Percentiles rank a stretch among this genome's conserved stretches.
Conservation (phyloP, 2,888 invertebrate genomes). For the Lacanobia wlatinum region DNA sequence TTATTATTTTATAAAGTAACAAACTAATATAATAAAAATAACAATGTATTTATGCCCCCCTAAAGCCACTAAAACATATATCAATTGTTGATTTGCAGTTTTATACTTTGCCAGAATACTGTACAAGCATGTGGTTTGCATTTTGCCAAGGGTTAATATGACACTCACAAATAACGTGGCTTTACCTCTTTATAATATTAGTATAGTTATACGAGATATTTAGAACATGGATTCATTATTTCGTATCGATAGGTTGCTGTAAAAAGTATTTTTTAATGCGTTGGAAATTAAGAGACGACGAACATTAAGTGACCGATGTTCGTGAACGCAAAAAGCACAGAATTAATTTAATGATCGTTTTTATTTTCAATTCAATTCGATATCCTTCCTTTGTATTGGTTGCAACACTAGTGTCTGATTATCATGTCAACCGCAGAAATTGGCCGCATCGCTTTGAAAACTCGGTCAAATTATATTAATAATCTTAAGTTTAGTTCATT, state of each 20-base stretch:
- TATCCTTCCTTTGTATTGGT: constrained; percentile 66
- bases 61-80: no score
- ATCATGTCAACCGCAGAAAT: constrained; percentile 61
- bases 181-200: no score
- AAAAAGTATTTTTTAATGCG: constrained; percentile 61
- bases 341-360: constrained; percentile 60
- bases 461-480: constrained; percentile 44
- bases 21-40: no score
- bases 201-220: neutral
- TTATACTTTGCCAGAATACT: no score
- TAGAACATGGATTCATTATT: constrained; percentile 27
- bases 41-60: no score
- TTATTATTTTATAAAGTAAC: no score
- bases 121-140: no score
- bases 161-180: no score
- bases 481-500: constrained; percentile 27
- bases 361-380: constrained; percentile 66
- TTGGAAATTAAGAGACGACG: constrained; percentile 58
- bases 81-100: no score
- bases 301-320: constrained; percentile 58
- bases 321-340: constrained; percentile 54
- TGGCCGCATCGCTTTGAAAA: constrained; percentile 47
- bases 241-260: constrained; percentile 24
- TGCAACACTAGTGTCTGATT: constrained; percentile 64
- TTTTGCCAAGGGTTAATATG: no score